Base-by-base conservation (phyloP, 2,888 invertebrate genomes). In the Conchocele bisecta region DNA sequence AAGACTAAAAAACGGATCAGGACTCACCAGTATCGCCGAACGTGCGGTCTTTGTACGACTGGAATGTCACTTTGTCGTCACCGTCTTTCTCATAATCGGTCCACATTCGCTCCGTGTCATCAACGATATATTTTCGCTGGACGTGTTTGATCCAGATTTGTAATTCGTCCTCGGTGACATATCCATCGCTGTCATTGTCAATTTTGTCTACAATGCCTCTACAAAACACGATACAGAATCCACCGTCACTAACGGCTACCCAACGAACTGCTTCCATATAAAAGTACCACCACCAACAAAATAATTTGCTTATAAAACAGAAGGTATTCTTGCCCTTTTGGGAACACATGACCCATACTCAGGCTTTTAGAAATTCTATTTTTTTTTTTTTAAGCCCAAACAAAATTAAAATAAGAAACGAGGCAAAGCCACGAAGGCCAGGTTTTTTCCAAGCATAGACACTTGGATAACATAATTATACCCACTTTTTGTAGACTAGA, bases 81-180 rank as follows among this genome's bases (percentile, higher is more conserved):
- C 95, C 94, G 44, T 94, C 94, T 13, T 95, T 94, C 89, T 97
- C 97, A 87, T 98, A 96, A 77, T 96, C 95, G 80, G 94, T 94
- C 99, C 99, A 99, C 88, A 98, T 96, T 6, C 96, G 93, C 29
- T 96, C 95, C 0, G 98, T 97, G 91, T 99, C 98, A 85, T 97
- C 97, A 48, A 95, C 93, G 39, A 98, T 96, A 90, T 99, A 99
- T 60, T 96, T 93, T 84, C 94, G 95, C 92, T 98, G 98, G 0
- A 98, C 98, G 91, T 96, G 97, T 78, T 95, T 94, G 86, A 99
- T 98, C 98, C 99, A 99, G 82, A 96, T 96, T 91, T 96, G 96
- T 26, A 99, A 92, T 91, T 99, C 99, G 59, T 95, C 94, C 67
- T 96, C 93, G 0, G 95, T 94, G 7, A 91, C 87, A 13, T 69